Conservation (phyloP, 2,797 vertebrate genomes). For the Cyprinella venusta region DNA sequence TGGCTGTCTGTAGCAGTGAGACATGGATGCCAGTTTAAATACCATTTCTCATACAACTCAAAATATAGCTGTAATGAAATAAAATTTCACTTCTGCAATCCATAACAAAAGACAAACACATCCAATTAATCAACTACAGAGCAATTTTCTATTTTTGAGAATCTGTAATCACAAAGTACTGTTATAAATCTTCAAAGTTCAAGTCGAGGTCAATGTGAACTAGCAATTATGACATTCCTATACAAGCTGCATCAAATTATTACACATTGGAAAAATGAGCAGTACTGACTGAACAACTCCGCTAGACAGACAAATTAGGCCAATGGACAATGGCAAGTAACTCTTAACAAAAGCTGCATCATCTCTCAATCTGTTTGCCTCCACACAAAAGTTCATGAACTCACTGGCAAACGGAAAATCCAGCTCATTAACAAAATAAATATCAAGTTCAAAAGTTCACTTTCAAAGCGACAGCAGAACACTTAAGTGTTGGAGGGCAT, state of each 20-base stretch:
- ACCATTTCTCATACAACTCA: neutral
- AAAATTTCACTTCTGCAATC: neutral
- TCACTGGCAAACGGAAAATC: neutral
- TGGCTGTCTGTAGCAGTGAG: neutral
- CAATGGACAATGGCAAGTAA: conserved; percentile 30
- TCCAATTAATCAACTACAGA: neutral
- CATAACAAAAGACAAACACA: neutral
- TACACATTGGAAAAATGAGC: neutral
- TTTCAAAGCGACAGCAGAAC: neutral
- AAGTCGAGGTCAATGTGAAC: neutral
- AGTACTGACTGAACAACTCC: conserved; percentile 3
- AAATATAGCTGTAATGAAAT: neutral
- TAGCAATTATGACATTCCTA: conserved; percentile 20
- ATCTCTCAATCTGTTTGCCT: neutral
- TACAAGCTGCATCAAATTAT: neutral
- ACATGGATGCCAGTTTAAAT: neutral
- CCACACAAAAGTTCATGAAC: conserved; percentile 7
- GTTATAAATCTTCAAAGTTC: neutral
- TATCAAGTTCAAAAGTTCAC: conserved; percentile 18
- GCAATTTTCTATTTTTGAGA: conserved; percentile 7
- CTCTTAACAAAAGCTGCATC: conserved; percentile 33
- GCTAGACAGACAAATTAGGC: conserved; percentile 27
- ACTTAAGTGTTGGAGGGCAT: neutral
- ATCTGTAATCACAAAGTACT: neutral
- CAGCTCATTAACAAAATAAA: conserved; percentile 7